Evolutionary conservation across 2,888 invertebrate genomes (phyloP).

Genomic region (Leptopilina drosophilae): DNA sequence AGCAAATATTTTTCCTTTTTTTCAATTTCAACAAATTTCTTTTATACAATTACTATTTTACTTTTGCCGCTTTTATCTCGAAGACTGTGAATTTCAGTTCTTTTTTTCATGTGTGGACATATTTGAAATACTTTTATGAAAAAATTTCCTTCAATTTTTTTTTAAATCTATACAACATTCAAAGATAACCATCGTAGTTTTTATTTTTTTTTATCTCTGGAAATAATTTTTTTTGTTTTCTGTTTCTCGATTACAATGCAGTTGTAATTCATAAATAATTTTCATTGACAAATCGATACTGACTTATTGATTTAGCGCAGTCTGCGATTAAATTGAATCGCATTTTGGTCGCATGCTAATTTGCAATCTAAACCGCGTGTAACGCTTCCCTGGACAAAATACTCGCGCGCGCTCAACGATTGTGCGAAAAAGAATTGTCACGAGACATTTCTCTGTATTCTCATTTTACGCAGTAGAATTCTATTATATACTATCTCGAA

Average conservation of each 20-base stretch:
- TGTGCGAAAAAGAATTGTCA: not conserved
- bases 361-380: not conserved
- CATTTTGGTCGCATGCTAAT: slow-evolving; percentile 20
- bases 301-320: slow-evolving; percentile 8
- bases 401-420: not conserved
- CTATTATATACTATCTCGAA: not conserved
- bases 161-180: slow-evolving; percentile 15
- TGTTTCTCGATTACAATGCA: not conserved
- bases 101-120: not conserved
- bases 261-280: not conserved
- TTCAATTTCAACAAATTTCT: not conserved
- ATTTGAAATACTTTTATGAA: not conserved
- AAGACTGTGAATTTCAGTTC: slow-evolving; percentile 10
- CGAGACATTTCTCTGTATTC: not conserved
- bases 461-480: not conserved
- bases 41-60: too few species aligned
- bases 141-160: not conserved
- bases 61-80: not conserved
- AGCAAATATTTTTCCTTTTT: not conserved
- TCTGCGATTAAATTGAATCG: not conserved
- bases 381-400: not conserved
- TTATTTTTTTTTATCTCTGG: not conserved
- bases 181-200: not conserved
- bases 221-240: not conserved
- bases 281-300: not conserved